Evolutionary conservation across 2,888 invertebrate species (phyloP).

Genomic region (Pseudoips prasinana): DNA sequence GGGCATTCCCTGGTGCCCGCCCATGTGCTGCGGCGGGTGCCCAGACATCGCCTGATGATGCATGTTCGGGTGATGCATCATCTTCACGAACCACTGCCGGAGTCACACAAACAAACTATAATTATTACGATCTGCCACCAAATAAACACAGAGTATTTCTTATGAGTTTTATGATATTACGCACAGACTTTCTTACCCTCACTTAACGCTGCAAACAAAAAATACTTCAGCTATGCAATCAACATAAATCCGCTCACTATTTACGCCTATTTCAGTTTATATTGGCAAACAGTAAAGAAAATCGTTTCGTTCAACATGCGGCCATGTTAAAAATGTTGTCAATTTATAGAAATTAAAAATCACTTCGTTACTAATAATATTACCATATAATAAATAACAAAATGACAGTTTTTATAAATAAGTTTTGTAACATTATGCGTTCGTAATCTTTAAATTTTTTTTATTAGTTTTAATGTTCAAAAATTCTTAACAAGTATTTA

Average conservation of each 20-base stretch:
- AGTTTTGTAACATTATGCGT: too few relatives aligned
- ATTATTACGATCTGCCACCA: conserved; percentile 42
- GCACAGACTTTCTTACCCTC: conserved; percentile 62
- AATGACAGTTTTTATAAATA: too few relatives aligned
- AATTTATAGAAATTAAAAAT: conserved; percentile 7
- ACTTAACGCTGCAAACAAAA: conserved; percentile 46
- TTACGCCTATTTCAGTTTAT: conserved; percentile 58
- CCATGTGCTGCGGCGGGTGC: conserved; percentile 76
- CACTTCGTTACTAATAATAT: neutral
- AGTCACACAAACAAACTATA: conserved; percentile 62
- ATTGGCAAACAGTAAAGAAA: conserved; percentile 92
- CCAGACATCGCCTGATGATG: conserved; percentile 80
- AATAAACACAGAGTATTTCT: conserved; percentile 63
- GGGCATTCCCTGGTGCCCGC: conserved; percentile 70
- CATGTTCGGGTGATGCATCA: conserved; percentile 83
- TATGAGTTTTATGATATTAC: conserved; percentile 43
- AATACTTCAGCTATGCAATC: conserved; percentile 52
- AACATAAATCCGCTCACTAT: conserved; percentile 68
- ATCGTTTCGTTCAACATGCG: conserved; percentile 90
- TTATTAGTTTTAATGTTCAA: too few relatives aligned
- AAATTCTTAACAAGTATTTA: too few relatives aligned
- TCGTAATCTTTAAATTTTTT: too few relatives aligned
- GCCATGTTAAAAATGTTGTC: conserved; percentile 87
- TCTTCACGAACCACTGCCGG: conserved; percentile 60
- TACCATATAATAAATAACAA: too few relatives aligned